Base-by-base conservation (phyloP, 1,140 invertebrate genomes). In the Psilanteris sp. region DNA sequence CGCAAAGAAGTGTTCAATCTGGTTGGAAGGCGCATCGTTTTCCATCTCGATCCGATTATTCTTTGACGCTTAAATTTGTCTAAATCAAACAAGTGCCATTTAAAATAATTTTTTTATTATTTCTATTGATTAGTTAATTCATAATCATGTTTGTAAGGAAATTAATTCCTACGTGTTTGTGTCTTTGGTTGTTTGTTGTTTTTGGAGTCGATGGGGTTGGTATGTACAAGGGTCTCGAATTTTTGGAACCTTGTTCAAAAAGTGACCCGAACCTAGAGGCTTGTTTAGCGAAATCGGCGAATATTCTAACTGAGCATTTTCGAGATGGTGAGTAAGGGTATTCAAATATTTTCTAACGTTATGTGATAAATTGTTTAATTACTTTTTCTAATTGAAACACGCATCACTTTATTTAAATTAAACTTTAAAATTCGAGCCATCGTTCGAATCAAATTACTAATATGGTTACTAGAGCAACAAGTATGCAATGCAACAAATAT, bases 211-310 rank as follows among this genome's bases (percentile, higher is more conserved):
- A 81, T n/a, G 79, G 79, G 0, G 37, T 59, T 2, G 86, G 86
- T 24, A 84, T 77, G 43, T 88, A 88, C 59, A 79, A 64, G 22
- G 85, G 85, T 31, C 48, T 88, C 0, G 87, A 88, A 52, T 93
- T 91, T 31, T 73, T 94, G n/a, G 90, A 92, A 50, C 89, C 92
- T 48, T 95, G 94, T 78, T 91, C 91, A 0, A 91, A 88, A 75
- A 85, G 87, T 34, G 93, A 94, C 79, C 91, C 91, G 0, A 87
- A 92, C n/a, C 85, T 95, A 0, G 94, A 95, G 73, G 88, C 89
- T 5, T 95, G 94, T 77, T 85, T 95, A 2, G 89, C 91, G 8
- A 90, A 91, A 59, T 92, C 93, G 10, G 93, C 93, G 54, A 95
- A 95, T 81, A 89, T 89, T 46, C 89, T 95, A 14, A 90, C 92